A percentile compares a stretch with the other conserved stretches of the same genome.
These are phyloP conservation scores for Drosophila gaucha DNA, from an alignment of 2,888 invertebrate genomes.

Conservation along the genomic window DNA sequence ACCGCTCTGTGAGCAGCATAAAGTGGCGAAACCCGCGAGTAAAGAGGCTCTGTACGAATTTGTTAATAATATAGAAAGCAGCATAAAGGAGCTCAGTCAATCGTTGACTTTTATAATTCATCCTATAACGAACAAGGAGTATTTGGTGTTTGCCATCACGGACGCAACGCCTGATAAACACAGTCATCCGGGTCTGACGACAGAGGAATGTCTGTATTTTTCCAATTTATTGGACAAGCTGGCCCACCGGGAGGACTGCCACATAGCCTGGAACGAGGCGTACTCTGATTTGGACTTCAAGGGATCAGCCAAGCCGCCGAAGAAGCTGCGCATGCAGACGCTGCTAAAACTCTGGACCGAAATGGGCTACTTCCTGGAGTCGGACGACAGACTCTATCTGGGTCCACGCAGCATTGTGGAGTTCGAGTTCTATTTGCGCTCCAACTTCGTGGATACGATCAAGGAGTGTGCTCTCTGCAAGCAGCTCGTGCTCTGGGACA, in stretches of 20 bases:
- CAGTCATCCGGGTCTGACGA: conserved; percentile 43
- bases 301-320: conserved; percentile 11
- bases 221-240: conserved; percentile 54
- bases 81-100: conserved; percentile 47
- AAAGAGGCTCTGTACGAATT: conserved; percentile 41
- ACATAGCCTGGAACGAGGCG: conserved; percentile 58
- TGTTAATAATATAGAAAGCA: conserved; percentile 41
- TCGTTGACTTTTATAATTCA: conserved; percentile 51
- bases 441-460: conserved; percentile 51
- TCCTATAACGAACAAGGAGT: conserved; percentile 52
- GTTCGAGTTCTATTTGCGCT: conserved; percentile 55
- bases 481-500: conserved; percentile 63
- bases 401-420: conserved; percentile 66
- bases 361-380: conserved; percentile 60
- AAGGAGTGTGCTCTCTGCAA: conserved; percentile 57
- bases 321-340: conserved; percentile 56
- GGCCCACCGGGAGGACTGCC: conserved; percentile 32
- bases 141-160: conserved; percentile 57
- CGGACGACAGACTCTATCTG: conserved; percentile 45
- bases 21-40: conserved; percentile 40
- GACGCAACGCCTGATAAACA: conserved; percentile 57
- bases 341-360: conserved; percentile 55
- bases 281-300: conserved; percentile 36
- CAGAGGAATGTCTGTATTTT: conserved; percentile 64
- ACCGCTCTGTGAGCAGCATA: conserved; percentile 53